phyloP scores from a whole-genome alignment of 2,888 invertebrate species.

The Coenonympha arcania region DNA sequence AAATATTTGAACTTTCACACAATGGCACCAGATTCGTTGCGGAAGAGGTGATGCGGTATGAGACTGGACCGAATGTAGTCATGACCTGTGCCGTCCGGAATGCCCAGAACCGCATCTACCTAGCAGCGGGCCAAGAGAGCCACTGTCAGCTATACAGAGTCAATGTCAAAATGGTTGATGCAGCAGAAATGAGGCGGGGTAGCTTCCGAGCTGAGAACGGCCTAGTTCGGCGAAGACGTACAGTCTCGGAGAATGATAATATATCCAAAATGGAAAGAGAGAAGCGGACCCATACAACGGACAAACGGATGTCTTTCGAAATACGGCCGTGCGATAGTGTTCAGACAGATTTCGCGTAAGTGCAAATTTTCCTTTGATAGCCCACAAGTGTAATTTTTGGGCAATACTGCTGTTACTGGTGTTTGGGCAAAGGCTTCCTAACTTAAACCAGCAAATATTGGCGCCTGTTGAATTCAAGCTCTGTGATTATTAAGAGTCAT shows the following conservation, averaged over 20 bases:
- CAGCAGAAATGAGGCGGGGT: slow-evolving; percentile 73
- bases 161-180: slow-evolving; percentile 72
- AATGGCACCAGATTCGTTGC: slow-evolving; percentile 88
- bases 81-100: slow-evolving; percentile 90
- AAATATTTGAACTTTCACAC: slow-evolving; percentile 92
- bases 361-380: not conserved
- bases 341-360: slow-evolving; percentile 87
- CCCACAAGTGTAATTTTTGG: not conserved
- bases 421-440: too few species aligned
- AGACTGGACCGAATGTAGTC: slow-evolving; percentile 90
- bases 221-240: slow-evolving; percentile 61
- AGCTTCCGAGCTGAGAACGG: slow-evolving; percentile 71
- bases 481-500: too few species aligned
- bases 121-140: slow-evolving; percentile 93
- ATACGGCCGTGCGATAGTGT: slow-evolving; percentile 85
- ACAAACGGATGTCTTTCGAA: slow-evolving; percentile 80
- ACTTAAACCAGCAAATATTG: too few species aligned
- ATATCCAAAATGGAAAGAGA: slow-evolving; percentile 63
- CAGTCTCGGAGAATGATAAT: slow-evolving; percentile 72
- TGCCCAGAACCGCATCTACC: slow-evolving; percentile 81
- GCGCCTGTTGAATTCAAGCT: too few species aligned
- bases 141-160: slow-evolving; percentile 90
- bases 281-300: slow-evolving; percentile 57
- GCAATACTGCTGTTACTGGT: too few species aligned
- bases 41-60: slow-evolving; percentile 90